Percentiles rank a stretch among this genome's conserved stretches.
These are phyloP conservation scores for Ptychobarbus kaznakovi DNA, from an alignment of 2,797 vertebrate genomes.

Conservation along the genomic window DNA sequence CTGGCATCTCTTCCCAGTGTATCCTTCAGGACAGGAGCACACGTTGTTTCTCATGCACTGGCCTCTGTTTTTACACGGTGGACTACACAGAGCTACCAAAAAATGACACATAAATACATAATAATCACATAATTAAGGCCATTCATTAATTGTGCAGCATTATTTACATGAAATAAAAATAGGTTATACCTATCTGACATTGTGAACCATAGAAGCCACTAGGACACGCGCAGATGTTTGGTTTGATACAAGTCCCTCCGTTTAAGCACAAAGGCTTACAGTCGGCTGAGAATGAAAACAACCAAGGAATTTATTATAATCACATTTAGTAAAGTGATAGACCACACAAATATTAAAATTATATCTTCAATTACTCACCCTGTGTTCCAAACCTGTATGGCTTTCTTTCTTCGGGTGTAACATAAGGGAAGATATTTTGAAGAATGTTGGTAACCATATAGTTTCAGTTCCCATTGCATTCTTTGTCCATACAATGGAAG, in stretches of 20 bases:
- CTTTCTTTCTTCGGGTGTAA: neutral
- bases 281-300: constrained; percentile 72
- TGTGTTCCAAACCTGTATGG: neutral
- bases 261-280: constrained; percentile 90
- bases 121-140: neutral
- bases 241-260: constrained; percentile 88
- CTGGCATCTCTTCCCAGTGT: constrained; percentile 88
- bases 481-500: neutral
- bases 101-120: neutral
- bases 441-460: neutral
- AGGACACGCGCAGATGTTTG: constrained; percentile 86
- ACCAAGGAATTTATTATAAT: neutral
- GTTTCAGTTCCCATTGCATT: neutral
- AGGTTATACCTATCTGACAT: constrained; percentile 88
- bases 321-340: neutral
- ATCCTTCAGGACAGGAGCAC: constrained; percentile 87
- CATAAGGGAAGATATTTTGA: neutral
- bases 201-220: constrained; percentile 88
- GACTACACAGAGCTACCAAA: constrained; percentile 87
- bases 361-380: neutral
- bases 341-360: neutral
- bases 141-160: neutral
- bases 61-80: constrained; percentile 92
- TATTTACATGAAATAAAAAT: neutral
- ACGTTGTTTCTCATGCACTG: constrained; percentile 90